A percentile compares a stretch with the other conserved stretches of the same genome.
Conservation (phyloP, 2,113 vertebrate species). For the Larimichthys polyactis region DNA sequence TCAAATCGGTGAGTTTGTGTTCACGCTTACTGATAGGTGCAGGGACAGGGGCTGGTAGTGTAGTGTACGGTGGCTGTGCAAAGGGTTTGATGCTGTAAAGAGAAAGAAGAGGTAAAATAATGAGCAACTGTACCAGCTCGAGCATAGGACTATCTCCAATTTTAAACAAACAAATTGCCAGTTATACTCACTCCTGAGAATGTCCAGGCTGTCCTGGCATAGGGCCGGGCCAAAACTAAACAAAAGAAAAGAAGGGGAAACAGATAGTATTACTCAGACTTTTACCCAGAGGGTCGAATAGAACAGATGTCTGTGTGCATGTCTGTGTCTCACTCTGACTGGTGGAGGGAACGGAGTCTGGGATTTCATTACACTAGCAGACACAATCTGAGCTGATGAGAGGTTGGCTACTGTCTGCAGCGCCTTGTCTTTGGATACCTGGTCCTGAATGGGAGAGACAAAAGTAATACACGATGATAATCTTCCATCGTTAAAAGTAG, state of each 20-base stretch:
- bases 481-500: not conserved
- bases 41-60: constrained; percentile 90
- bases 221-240: constrained; percentile 92
- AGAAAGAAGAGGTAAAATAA: not conserved
- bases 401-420: constrained; percentile 97
- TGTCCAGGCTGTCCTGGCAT: constrained; percentile 96
- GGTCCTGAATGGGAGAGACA: constrained; percentile 85
- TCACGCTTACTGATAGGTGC: constrained; percentile 89
- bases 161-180: constrained; percentile 23
- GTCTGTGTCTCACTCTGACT: constrained; percentile 87
- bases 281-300: constrained; percentile 26
- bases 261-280: constrained; percentile 20
- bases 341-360: constrained; percentile 92
- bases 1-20: not conserved
- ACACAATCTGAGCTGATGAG: constrained; percentile 96
- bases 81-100: constrained; percentile 94
- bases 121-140: constrained; percentile 1
- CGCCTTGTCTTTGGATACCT: constrained; percentile 97
- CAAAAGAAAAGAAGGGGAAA: constrained; percentile 6
- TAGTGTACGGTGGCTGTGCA: constrained; percentile 93
- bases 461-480: constrained; percentile 22
- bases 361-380: constrained; percentile 93
- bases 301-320: constrained; percentile 17
- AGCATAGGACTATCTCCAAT: not conserved
- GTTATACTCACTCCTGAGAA: constrained; percentile 95